These are phyloP conservation scores for Drosophila cracens DNA, from an alignment of 2,888 invertebrate species.

Conservation along the genomic window DNA sequence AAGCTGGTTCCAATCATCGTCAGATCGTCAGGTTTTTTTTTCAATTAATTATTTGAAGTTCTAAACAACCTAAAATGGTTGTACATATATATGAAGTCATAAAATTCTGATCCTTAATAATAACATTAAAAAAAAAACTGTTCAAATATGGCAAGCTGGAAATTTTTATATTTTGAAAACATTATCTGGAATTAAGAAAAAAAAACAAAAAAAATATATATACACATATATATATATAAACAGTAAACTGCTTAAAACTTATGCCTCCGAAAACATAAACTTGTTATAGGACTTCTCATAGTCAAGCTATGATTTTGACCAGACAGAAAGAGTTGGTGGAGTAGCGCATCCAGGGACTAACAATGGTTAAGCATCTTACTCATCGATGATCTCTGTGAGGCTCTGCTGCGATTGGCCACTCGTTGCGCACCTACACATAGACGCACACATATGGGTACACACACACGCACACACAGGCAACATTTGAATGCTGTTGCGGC, in stretches of 20 bases:
- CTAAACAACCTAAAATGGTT: neutral
- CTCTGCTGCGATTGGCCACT: conserved; percentile 39
- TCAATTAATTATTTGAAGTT: too few species aligned
- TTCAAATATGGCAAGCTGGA: neutral
- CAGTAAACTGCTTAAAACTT: neutral
- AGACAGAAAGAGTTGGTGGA: neutral
- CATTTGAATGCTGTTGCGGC: conserved; percentile 50
- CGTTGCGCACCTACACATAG: conserved; percentile 9
- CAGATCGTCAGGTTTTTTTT: neutral
- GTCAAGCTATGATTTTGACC: neutral
- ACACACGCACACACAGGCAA: conserved; percentile 6
- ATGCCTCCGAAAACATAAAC: neutral
- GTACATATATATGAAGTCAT: neutral
- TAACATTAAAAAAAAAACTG: neutral
- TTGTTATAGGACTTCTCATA: neutral
- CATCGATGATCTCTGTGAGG: conserved; percentile 4
- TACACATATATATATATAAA: too few species aligned
- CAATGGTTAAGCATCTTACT: neutral
- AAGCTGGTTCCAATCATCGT: neutral
- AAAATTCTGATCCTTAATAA: neutral
- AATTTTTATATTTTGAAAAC: neutral
- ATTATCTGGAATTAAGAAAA: neutral
- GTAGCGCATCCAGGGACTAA: conserved; percentile 15
- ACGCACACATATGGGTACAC: neutral
- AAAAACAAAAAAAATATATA: neutral